Percentiles rank a stretch among this genome's conserved stretches.
phyloP scores from a whole-genome alignment of 2,888 invertebrate species.

The Leucophenga maculata region DNA sequence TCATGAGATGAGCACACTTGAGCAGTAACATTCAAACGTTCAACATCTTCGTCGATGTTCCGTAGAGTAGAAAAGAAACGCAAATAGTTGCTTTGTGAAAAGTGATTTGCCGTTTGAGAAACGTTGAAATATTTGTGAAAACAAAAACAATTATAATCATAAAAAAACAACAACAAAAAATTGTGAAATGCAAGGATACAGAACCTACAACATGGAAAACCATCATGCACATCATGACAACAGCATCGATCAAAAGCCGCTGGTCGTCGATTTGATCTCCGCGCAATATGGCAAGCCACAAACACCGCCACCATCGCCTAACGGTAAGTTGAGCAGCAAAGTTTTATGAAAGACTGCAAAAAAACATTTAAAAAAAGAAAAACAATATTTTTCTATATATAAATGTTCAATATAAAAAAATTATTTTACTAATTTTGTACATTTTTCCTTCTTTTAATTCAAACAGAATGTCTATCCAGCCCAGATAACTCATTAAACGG shows the following conservation, averaged over 20 bases:
- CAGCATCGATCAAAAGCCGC: slow-evolving; percentile 71
- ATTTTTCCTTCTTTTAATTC: neutral
- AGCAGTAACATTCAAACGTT: slow-evolving; percentile 59
- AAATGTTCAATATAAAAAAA: neutral
- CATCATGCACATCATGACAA: slow-evolving; percentile 53
- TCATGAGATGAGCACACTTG: slow-evolving; percentile 61
- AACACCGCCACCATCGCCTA: slow-evolving; percentile 75
- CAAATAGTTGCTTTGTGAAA: slow-evolving; percentile 6
- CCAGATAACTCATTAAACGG: slow-evolving; percentile 69
- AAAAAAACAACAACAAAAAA: neutral
- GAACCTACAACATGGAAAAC: slow-evolving; percentile 71
- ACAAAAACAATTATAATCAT: neutral
- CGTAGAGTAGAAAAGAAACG: neutral
- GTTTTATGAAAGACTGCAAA: neutral
- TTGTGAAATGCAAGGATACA: slow-evolving; percentile 72
- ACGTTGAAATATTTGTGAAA: no score
- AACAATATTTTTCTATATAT: neutral
- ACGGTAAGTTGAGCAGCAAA: slow-evolving; percentile 65
- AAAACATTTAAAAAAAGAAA: neutral
- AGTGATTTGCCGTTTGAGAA: slow-evolving; percentile 25
- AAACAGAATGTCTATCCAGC: slow-evolving; percentile 73
- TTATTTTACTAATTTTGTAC: slow-evolving; percentile 31
- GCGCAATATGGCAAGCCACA: slow-evolving; percentile 74
- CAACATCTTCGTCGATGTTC: slow-evolving; percentile 43
- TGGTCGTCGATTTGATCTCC: slow-evolving; percentile 77